Base-by-base conservation (phyloP, 2,797 vertebrate species). In the Chiloscyllium punctatum region DNA sequence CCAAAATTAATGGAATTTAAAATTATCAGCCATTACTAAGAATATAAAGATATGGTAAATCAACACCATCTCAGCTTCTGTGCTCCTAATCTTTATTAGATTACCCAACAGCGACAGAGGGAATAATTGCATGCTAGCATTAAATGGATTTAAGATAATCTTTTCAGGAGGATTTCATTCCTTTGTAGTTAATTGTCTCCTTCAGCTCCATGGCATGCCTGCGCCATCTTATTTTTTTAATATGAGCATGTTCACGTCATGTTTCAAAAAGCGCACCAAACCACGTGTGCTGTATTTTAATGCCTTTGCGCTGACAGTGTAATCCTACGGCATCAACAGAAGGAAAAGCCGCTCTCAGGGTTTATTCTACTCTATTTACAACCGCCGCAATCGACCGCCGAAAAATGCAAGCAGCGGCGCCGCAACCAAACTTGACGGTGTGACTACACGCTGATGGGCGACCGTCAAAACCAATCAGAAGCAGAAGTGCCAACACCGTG, bases 401-500 rank as follows among this genome's bases (percentile, higher is more conserved):
- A 42, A 18, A 69, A 48, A 62, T 11, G 57, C 57, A 8, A 74
- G 1, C 5, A 21, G 37, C 48, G 42, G 11, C 0, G 27, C 57
- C 11, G 15, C 4, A 74, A 72, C 42, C 42, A 48, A 74, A 94
- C 92, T 94, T 94, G 92, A 94, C 25, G 33, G 18, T 6, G 25
- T 6, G 3, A 21, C 6, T 5, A 66, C 62, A 7, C 66, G 6
- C 37, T 15, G 90, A 92, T 69, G 25, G 90, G 69, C 21, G 8
- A 0, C n/a, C 18, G 16, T 0, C 3, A 4, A 11, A 37, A 25
- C 90, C 90, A 74, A 74, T 53, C 11, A 1, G 4, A 16, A 2
- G 48, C 18, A 8, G 7, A 30, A 30, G 8, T 0, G n/a, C 62
- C 2, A 11, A 1, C 68, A 0, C 2, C 0, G 0, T 48, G 7